phyloP scores from a whole-genome alignment of 2,888 invertebrate species.

The Amphipyra tragopoginis region DNA sequence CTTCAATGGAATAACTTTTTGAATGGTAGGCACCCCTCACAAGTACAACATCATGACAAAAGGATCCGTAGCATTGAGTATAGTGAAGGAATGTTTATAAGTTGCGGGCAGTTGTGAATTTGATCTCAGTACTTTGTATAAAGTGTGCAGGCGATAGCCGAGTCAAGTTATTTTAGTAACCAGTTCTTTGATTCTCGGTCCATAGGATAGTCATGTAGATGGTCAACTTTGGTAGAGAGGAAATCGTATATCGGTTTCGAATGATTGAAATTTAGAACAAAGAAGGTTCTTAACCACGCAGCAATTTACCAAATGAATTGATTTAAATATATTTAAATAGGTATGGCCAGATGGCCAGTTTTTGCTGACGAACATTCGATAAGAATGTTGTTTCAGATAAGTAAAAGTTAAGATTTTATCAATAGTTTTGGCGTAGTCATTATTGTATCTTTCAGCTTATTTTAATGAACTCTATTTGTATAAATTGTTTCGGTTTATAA shows the following conservation, averaged over 20 bases:
- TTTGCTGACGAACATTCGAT: neutral
- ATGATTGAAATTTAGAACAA: too few relatives aligned
- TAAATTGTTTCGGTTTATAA: too few relatives aligned
- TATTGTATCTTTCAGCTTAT: too few relatives aligned
- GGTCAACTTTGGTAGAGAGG: too few relatives aligned
- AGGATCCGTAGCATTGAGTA: slow-evolving; percentile 23
- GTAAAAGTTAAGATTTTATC: slow-evolving; percentile 32
- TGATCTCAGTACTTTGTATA: slow-evolving; percentile 59
- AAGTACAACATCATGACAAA: slow-evolving; percentile 30
- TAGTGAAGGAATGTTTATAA: slow-evolving; percentile 29
- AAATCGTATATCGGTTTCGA: too few relatives aligned
- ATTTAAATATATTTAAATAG: too few relatives aligned
- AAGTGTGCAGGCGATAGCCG: slow-evolving; percentile 42
- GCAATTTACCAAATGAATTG: too few relatives aligned
- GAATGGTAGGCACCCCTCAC: slow-evolving; percentile 1
- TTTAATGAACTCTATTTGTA: too few relatives aligned
- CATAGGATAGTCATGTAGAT: slow-evolving; percentile 15
- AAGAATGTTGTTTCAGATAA: slow-evolving; percentile 28
- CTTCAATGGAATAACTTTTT: too few relatives aligned
- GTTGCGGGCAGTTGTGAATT: slow-evolving; percentile 45
- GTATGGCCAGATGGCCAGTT: too few relatives aligned
- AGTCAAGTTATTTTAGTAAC: slow-evolving; percentile 33
- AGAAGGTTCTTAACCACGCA: too few relatives aligned
- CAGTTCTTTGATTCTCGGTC: slow-evolving; percentile 22
- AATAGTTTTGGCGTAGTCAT: neutral